Conservation (phyloP, 2,113 vertebrate species). For the Myotis lucifugus region DNA sequence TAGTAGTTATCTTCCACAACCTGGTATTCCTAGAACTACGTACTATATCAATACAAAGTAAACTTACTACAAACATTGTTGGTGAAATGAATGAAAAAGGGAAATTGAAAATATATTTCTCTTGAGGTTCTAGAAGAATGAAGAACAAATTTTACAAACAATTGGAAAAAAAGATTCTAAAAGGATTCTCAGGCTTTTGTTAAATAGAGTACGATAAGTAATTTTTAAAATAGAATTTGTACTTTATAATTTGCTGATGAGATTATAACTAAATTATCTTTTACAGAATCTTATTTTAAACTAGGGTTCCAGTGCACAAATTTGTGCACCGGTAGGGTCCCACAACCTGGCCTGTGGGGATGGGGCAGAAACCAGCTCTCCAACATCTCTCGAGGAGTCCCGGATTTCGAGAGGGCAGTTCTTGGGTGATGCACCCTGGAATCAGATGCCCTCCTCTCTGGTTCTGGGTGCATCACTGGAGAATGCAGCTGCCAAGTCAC, state of each 20-base stretch:
- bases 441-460: too few species aligned
- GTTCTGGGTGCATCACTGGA: too few species aligned
- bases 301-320: too few species aligned
- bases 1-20: neutral
- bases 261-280: neutral
- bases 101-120: neutral
- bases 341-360: too few species aligned
- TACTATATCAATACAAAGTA: neutral
- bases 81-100: neutral
- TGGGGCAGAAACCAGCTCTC: too few species aligned
- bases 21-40: neutral
- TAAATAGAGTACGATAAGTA: neutral
- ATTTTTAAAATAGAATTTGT: neutral
- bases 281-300: neutral
- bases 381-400: too few species aligned
- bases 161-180: neutral
- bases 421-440: too few species aligned
- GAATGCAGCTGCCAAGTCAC: too few species aligned
- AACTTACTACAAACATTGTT: neutral
- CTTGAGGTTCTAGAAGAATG: neutral
- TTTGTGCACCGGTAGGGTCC: too few species aligned
- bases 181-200: neutral
- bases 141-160: neutral
- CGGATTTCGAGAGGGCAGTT: too few species aligned
- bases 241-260: neutral